These are phyloP conservation scores for Stigmatopora argus DNA, from an alignment of 2,113 vertebrate species.

Conservation along the genomic window DNA sequence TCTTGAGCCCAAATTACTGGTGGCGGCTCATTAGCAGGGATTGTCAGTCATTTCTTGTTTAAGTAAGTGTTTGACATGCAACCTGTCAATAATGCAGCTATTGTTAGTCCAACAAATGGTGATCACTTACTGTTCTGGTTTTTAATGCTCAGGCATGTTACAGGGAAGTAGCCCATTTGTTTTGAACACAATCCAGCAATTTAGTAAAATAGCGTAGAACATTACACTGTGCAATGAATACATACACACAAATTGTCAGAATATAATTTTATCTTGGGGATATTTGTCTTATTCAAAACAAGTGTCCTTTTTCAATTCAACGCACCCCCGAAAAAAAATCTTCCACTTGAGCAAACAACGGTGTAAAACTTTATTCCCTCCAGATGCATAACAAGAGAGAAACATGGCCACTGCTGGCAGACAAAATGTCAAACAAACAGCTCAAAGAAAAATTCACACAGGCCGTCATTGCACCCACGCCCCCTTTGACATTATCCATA, in stretches of 20 bases:
- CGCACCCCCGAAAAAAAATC: not conserved
- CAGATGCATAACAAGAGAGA: slow-evolving; percentile 1
- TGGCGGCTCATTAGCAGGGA: slow-evolving; percentile 59
- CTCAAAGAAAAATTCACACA: slow-evolving; percentile 33
- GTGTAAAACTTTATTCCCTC: slow-evolving; percentile 7
- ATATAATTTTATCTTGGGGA: not conserved
- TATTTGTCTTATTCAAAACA: not conserved
- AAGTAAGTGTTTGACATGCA: slow-evolving; percentile 63
- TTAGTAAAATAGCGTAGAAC: no score
- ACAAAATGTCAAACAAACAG: slow-evolving; percentile 24
- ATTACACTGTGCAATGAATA: no score
- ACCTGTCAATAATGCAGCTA: slow-evolving; percentile 51
- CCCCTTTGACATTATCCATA: slow-evolving; percentile 54
- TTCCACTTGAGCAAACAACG: not conserved
- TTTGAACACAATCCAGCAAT: no score
- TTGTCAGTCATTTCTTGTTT: slow-evolving; percentile 67
- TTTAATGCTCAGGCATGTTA: no score
- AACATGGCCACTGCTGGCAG: slow-evolving; percentile 14
- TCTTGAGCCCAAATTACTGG: slow-evolving; percentile 24
- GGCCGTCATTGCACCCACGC: slow-evolving; percentile 21
- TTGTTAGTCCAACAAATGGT: slow-evolving; percentile 30
- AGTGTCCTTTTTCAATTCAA: not conserved
- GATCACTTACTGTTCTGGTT: no score
- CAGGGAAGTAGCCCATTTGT: no score
- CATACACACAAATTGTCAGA: no score